Evolutionary conservation across 2,888 invertebrate genomes (phyloP).

Genomic region (Orthonychiurus folsomi): DNA sequence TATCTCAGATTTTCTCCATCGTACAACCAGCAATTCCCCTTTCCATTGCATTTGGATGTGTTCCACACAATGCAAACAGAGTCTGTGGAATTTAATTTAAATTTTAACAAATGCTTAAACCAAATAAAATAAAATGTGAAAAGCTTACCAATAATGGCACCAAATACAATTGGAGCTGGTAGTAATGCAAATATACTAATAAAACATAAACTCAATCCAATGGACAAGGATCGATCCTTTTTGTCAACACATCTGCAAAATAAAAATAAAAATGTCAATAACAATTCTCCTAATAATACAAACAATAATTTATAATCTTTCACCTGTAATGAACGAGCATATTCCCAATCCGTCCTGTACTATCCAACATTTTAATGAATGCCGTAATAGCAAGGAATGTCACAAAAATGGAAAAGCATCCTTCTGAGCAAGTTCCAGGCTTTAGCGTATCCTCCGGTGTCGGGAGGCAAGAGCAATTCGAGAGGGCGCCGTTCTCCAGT

Average conservation of each 20-base stretch:
- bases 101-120: not conserved
- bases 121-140: constrained; percentile 1
- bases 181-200: constrained; percentile 56
- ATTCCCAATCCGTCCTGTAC: constrained; percentile 58
- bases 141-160: constrained; percentile 54
- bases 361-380: constrained; percentile 53
- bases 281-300: not conserved
- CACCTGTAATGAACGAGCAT: constrained; percentile 57
- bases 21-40: constrained; percentile 36
- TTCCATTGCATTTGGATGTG: constrained; percentile 23
- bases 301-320: constrained; percentile 42
- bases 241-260: constrained; percentile 36
- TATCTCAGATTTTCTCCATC: constrained; percentile 30
- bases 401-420: constrained; percentile 37
- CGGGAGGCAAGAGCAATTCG: constrained; percentile 29
- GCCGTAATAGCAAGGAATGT: constrained; percentile 41
- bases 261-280: not conserved
- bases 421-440: constrained; percentile 26
- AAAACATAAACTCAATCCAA: constrained; percentile 54
- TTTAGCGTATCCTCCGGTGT: constrained; percentile 18
- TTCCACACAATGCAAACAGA: constrained; percentile 28
- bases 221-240: constrained; percentile 56
- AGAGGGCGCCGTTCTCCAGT: constrained; percentile 27
- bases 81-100: not conserved
- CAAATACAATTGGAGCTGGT: constrained; percentile 63